Evolutionary conservation across 2,113 vertebrate species (phyloP).

Genomic region (Anarrhichthys ocellatus): DNA sequence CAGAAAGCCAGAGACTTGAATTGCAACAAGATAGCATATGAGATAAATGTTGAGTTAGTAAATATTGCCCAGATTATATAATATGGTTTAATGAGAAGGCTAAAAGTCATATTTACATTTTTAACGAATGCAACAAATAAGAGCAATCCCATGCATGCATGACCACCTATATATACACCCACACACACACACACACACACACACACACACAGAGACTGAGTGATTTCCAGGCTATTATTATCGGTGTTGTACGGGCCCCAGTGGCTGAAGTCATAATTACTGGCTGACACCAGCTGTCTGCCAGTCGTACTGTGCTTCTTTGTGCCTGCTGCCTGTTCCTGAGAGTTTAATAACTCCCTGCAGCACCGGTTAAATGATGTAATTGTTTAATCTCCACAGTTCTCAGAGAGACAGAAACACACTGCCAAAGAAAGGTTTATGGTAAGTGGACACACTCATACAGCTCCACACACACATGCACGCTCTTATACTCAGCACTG

Average conservation of each 20-base stretch:
- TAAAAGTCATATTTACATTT: constrained; percentile 10
- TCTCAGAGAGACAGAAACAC: constrained; percentile 92
- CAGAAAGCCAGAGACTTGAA: background rate
- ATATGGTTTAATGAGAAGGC: background rate
- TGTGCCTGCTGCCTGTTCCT: constrained; percentile 50
- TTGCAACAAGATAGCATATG: background rate
- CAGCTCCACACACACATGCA: background rate
- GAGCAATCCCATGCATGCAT: background rate
- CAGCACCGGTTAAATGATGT: constrained; percentile 62
- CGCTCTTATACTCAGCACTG: background rate
- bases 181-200: background rate
- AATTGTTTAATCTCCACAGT: constrained; percentile 82
- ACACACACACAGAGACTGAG: constrained; percentile 4
- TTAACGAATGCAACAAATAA: constrained; percentile 1
- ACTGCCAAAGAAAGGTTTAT: constrained; percentile 95
- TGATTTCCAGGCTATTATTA: constrained; percentile 55
- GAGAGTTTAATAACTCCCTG: constrained; percentile 67
- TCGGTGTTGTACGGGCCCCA: constrained; percentile 42
- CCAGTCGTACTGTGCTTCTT: constrained; percentile 57
- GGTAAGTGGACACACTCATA: constrained; percentile 80
- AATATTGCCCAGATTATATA: constrained; percentile 2
- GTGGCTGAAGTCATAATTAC: constrained; percentile 70
- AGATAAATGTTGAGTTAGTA: background rate
- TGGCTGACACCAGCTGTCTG: constrained; percentile 60
- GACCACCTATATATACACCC: background rate